Evolutionary conservation across 2,888 invertebrate genomes (phyloP), one percentile per base, ranked within the genome.

Genomic region (Spodoptera littoralis): DNA sequence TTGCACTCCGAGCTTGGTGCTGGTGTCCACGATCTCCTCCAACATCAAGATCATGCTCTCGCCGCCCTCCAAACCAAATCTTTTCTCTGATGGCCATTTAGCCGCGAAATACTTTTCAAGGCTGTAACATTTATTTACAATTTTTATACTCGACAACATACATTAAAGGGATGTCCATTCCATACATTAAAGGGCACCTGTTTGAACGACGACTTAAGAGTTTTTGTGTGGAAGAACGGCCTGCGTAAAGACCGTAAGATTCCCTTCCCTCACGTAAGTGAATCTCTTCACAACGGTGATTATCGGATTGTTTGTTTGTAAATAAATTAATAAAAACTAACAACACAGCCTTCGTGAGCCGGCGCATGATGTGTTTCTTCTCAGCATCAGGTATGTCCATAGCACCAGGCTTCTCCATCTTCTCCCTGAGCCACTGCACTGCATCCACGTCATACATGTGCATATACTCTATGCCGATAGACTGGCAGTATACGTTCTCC

Each of bases 1-100:
- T 81, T 97, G 96, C 1, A 97, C 96, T 11, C 97, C 97, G 11
- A 95, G 90, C 57, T 94, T 94, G 36, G 96, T 96, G 66, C 96
- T 95, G 43, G 92, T 92, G 89, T 97, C 97, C 53, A 97, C 97
- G 51, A 97, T 95, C 80, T 96, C 96, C 65, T 94, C 97, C 94
- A 97, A 95, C 83, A 97, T 96, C 11, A 97, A 97, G 69, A 97
- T 97, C 83, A 97, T 93, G 73, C 97, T 96, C 91, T 97, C 97
- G 76, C 97, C 97, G 0, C 97, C 97, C 85, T 97, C 97, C 43
- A 97, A 89, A 2, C 97, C 97, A 90, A 97, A 97, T 22, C 97
- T 94, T 88, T 97, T 97, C 90, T 97, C 97, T 27, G 97, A 96
- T 3, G 97, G 96, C 96, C 96, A 97, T 84, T 97, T 97, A 56